A percentile compares a stretch with the other conserved stretches of the same genome.
Conservation (phyloP, 2,888 invertebrate genomes). For the Ryuthela nishihirai region DNA sequence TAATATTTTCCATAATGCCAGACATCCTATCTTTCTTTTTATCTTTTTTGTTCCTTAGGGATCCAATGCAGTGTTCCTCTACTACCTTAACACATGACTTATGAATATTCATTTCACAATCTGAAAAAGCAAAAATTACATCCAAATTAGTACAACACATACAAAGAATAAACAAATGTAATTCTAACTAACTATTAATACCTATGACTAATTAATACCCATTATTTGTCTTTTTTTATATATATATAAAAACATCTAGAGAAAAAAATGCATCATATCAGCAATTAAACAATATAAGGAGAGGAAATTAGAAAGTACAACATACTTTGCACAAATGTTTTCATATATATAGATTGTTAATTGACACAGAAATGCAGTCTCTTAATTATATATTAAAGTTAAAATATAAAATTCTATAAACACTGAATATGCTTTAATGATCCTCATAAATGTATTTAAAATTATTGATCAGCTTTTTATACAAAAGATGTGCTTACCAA, state of each 20-base stretch:
- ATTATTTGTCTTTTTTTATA: background rate
- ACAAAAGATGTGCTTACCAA: too few relatives aligned
- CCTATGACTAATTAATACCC: background rate
- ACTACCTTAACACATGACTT: conserved; percentile 72
- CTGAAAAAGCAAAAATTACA: conserved; percentile 54
- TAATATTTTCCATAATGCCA: conserved; percentile 41
- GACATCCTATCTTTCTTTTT: conserved; percentile 41
- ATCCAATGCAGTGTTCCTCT: conserved; percentile 76
- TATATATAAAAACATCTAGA: background rate
- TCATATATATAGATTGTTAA: too few relatives aligned
- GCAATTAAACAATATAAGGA: too few relatives aligned
- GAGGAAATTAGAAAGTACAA: too few relatives aligned
- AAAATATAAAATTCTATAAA: too few relatives aligned
- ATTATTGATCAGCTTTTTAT: too few relatives aligned
- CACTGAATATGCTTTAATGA: too few relatives aligned
- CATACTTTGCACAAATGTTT: too few relatives aligned
- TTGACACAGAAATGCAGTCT: too few relatives aligned
- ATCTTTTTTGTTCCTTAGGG: conserved; percentile 50
- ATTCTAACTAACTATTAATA: background rate
- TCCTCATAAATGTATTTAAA: too few relatives aligned
- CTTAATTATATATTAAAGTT: too few relatives aligned
- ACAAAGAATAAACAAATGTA: background rate
- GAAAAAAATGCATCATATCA: too few relatives aligned
- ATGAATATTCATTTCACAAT: conserved; percentile 84
- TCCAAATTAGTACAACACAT: background rate